Conservation (phyloP, 2,888 invertebrate genomes). For the Microplitis deprimator region DNA sequence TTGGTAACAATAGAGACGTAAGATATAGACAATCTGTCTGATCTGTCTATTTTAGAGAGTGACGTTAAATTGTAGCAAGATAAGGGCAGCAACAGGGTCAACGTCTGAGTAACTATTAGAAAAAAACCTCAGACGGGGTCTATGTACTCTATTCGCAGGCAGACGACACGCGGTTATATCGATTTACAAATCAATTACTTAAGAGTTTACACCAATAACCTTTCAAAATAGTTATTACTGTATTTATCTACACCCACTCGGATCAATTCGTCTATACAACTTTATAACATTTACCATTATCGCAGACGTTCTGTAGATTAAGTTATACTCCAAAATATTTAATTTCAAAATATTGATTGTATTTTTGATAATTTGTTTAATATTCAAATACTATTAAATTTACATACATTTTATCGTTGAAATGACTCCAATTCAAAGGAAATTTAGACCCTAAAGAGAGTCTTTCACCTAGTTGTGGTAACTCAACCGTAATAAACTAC, state of each 20-base stretch:
- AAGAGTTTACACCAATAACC: slow-evolving; percentile 40
- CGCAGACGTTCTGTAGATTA: not conserved
- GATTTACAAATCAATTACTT: slow-evolving; percentile 52
- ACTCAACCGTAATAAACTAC: not conserved
- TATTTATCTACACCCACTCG: not conserved
- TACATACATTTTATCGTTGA: not conserved
- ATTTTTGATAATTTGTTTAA: too few species aligned
- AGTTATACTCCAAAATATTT: too few species aligned
- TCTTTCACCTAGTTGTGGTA: not conserved
- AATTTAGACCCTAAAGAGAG: not conserved
- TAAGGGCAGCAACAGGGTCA: slow-evolving; percentile 19
- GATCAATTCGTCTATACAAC: too few species aligned
- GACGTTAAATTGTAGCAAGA: slow-evolving; percentile 1
- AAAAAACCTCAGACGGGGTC: slow-evolving; percentile 40
- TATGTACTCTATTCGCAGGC: slow-evolving; percentile 35
- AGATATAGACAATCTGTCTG: not conserved
- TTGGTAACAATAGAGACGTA: too few species aligned
- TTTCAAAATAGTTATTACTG: not conserved
- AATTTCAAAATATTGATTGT: too few species aligned
- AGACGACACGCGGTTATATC: slow-evolving; percentile 47
- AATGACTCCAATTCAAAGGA: not conserved
- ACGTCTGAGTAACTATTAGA: slow-evolving; percentile 22
- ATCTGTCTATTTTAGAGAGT: not conserved
- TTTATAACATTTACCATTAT: too few species aligned
- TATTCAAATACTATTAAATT: not conserved